Percentiles rank a stretch among this genome's conserved stretches.
Conservation (phyloP, 2,113 vertebrate species). For the Conger conger region DNA sequence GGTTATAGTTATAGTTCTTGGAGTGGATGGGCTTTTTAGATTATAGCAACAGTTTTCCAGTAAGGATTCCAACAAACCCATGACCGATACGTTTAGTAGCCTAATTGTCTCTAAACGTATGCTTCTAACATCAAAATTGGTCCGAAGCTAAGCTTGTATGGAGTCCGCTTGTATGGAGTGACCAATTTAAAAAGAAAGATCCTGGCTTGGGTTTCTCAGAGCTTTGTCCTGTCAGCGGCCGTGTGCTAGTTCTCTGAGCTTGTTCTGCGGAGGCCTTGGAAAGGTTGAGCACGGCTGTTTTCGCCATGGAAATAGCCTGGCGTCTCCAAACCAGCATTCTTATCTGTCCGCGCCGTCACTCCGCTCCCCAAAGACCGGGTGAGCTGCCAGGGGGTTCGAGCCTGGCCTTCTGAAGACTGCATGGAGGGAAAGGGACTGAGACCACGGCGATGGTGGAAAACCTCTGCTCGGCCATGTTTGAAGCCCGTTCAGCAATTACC, state of each 20-base stretch:
- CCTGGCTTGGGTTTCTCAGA: no score
- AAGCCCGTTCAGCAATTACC: not conserved
- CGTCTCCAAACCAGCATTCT: not conserved
- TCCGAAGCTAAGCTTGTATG: no score
- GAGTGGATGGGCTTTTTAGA: no score
- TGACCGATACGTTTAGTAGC: no score
- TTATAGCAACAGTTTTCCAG: no score
- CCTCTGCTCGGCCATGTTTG: not conserved
- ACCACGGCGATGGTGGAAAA: not conserved
- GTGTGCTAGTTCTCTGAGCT: not conserved
- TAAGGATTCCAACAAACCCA: no score
- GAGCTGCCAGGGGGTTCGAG: not conserved
- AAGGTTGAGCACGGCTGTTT: not conserved
- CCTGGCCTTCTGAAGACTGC: not conserved
- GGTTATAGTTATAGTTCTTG: no score
- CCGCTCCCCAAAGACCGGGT: not conserved
- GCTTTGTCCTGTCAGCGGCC: not conserved
- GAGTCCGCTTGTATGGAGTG: no score
- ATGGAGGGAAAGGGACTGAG: not conserved
- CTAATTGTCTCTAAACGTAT: no score
- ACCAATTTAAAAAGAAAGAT: no score
- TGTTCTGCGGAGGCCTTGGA: not conserved
- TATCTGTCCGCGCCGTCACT: not conserved
- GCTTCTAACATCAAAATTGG: no score
- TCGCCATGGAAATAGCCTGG: not conserved